Base-by-base conservation (phyloP, 2,888 invertebrate genomes). In the Parascotia fuliginaria region DNA sequence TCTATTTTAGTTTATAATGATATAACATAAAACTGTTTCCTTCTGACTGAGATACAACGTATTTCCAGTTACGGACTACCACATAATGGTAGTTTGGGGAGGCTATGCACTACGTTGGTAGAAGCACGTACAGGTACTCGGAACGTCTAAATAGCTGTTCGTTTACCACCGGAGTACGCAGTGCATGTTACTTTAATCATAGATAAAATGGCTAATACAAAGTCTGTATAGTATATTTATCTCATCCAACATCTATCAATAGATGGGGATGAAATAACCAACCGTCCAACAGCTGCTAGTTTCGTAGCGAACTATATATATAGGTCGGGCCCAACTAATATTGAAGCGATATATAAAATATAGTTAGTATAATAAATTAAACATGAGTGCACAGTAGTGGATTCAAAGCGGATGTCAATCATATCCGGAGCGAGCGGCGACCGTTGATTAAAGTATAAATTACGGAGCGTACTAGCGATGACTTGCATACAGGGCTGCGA, bases 401-500 rank as follows among this genome's bases (percentile, higher is more conserved):
- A 51, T 57, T 75, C 58, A 64, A 70, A 70, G 60, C 77, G 78
- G 79, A 82, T 68, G 73, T 78, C 74, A 67, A 67, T 77, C 75
- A 82, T 79, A 76, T 81, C 84, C 81, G 78, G 70, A 28, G 51
- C 38, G 63, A 53, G 54, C 58, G 65, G 51, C 59, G 65, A 60
- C 56, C 66, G 70, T 78, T 80, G 78, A 84, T 83, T 84, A 81
- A 81, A 81, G 75, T 79, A 82, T 79, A 77, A 80, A 82, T 80
- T 80, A 81, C 70, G 40, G 44, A 59, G 51, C 53, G 44, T 32
- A 43, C 41, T 34, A 42, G 28, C 33, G 13, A 13, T 36, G 38
- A 48, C 51, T 41, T 47, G 34, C 43, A 51, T 39, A 32, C 22
- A 45, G 22, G 11, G 12, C 5, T 40, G n/a, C 1, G 13, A 15